Conservation (phyloP, 2,888 invertebrate species). For the Protonemura montana region DNA sequence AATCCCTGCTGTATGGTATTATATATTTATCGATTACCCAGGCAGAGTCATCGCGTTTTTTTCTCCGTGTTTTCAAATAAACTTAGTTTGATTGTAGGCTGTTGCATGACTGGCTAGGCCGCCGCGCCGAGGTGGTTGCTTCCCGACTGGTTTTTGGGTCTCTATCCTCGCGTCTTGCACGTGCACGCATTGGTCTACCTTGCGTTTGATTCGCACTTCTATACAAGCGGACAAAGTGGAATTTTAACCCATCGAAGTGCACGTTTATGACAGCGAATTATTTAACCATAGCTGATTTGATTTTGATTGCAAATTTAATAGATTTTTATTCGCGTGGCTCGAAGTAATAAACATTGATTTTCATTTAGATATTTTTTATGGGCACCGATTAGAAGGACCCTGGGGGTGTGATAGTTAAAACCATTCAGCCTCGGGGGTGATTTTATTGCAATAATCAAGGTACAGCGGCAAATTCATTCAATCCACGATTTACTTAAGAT, state of each 20-base stretch:
- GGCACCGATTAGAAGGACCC: neutral
- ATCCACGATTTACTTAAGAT: neutral
- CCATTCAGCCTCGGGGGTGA: neutral
- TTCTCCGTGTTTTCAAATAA: neutral
- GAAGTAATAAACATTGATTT: neutral
- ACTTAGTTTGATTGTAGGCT: neutral
- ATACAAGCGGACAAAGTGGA: neutral
- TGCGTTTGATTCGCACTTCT: neutral
- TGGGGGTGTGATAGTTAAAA: neutral
- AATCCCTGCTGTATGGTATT: neutral
- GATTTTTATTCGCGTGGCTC: neutral
- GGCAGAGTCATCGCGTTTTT: neutral
- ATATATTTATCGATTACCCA: neutral
- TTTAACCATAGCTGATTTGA: neutral
- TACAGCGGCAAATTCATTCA: neutral
- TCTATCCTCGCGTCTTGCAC: neutral
- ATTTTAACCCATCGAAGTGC: neutral
- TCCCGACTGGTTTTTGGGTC: neutral
- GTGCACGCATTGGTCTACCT: neutral
- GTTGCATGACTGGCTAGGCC: neutral
- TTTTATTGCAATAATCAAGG: neutral
- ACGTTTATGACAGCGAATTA: neutral
- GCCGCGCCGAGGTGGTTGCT: no score
- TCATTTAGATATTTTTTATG: neutral
- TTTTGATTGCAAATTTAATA: neutral